These are phyloP conservation scores for Phoeniculus purpureus DNA, from an alignment of 2,797 vertebrate species.

Conservation along the genomic window DNA sequence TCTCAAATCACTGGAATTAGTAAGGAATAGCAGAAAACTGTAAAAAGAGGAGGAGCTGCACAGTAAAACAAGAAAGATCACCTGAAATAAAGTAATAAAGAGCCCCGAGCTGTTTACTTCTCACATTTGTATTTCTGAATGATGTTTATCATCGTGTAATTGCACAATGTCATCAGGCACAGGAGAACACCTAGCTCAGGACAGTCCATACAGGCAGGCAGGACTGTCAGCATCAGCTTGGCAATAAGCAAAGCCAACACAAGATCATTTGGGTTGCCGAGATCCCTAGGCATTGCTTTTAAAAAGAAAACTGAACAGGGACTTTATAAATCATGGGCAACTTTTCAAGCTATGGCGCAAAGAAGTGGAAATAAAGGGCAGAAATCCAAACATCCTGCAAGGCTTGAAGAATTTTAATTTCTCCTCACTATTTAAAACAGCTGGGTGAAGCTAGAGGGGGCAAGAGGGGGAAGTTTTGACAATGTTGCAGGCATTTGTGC, in stretches of 20 bases:
- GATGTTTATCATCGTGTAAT: conserved; percentile 66
- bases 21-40: conserved; percentile 83
- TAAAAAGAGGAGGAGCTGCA: conserved; percentile 81
- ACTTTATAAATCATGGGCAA: conserved; percentile 50
- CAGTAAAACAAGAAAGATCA: conserved; percentile 91
- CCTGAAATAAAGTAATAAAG: conserved; percentile 93
- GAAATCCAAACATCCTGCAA: conserved; percentile 64
- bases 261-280: neutral
- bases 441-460: conserved; percentile 52
- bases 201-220: neutral
- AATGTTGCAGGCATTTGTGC: neutral
- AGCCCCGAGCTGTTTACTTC: conserved; percentile 85
- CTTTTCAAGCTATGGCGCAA: conserved; percentile 43
- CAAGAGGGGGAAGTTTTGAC: conserved; percentile 19
- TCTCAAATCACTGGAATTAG: conserved; percentile 81
- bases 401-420: conserved; percentile 70
- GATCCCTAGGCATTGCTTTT: neutral
- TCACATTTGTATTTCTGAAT: conserved; percentile 67
- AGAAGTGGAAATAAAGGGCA: conserved; percentile 67
- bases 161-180: conserved; percentile 41
- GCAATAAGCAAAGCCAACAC: conserved; percentile 48
- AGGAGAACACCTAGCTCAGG: neutral
- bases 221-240: conserved; percentile 25
- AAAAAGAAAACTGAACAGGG: conserved; percentile 21
- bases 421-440: conserved; percentile 64